These are phyloP conservation scores for Sphaerophoria rueppellii DNA, from an alignment of 2,888 invertebrate genomes.

Conservation along the genomic window DNA sequence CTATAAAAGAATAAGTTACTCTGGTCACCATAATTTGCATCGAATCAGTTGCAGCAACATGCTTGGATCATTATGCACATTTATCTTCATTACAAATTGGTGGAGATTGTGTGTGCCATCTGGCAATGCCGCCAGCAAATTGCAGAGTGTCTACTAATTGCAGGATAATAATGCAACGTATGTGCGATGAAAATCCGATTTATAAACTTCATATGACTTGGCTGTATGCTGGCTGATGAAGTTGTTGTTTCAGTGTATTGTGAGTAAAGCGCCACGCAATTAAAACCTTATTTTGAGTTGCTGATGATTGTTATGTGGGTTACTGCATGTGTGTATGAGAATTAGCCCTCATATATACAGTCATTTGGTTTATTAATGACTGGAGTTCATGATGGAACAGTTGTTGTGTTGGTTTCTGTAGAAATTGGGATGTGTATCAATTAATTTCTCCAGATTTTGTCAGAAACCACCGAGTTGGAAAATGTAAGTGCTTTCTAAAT, in stretches of 20 bases:
- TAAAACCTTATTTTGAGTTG: too few species aligned
- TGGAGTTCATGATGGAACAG: neutral
- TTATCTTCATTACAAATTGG: conserved; percentile 68
- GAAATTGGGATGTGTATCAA: conserved; percentile 31
- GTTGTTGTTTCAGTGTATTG: neutral
- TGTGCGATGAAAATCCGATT: conserved; percentile 70
- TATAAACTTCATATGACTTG: conserved; percentile 35
- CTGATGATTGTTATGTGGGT: neutral
- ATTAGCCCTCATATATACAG: neutral
- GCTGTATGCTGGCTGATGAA: neutral
- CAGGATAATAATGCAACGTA: conserved; percentile 65
- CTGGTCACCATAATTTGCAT: conserved; percentile 27
- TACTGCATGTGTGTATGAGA: neutral
- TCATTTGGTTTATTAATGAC: neutral
- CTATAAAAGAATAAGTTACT: neutral
- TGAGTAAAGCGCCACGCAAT: too few species aligned
- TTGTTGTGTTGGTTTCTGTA: neutral
- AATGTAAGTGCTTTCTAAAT: conserved; percentile 6
- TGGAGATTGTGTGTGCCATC: conserved; percentile 58
- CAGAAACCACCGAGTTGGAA: neutral
- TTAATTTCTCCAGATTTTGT: conserved; percentile 57
- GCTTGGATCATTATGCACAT: conserved; percentile 70
- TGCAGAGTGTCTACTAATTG: conserved; percentile 68
- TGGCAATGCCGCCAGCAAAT: conserved; percentile 67
- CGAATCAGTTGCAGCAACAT: conserved; percentile 32